phyloP scores from a whole-genome alignment of 2,797 vertebrate species.

The Sardinella longiceps region DNA sequence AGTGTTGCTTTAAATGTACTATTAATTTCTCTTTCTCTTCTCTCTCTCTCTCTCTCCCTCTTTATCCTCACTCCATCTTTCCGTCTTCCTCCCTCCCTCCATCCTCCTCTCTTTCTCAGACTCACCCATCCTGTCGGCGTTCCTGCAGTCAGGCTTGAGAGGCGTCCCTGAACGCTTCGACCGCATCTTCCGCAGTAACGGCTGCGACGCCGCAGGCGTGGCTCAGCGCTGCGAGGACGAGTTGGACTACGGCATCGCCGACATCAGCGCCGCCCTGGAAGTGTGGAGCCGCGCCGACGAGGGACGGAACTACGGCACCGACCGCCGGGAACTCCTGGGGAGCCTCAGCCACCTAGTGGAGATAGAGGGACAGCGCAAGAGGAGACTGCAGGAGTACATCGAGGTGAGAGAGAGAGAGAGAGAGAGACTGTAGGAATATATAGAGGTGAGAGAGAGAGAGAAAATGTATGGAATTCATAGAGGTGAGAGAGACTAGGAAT shows the following conservation, averaged over 20 bases:
- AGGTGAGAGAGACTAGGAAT: too few relatives aligned
- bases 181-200: slow-evolving; percentile 56
- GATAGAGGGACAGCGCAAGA: slow-evolving; percentile 60
- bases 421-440: neutral
- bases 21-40: neutral
- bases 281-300: slow-evolving; percentile 72
- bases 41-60: neutral
- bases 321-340: slow-evolving; percentile 66
- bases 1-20: too few relatives aligned
- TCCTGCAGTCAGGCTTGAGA: slow-evolving; percentile 37
- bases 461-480: too few relatives aligned
- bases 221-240: slow-evolving; percentile 51
- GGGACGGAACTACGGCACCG: slow-evolving; percentile 76
- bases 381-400: slow-evolving; percentile 80
- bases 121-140: slow-evolving; percentile 47
- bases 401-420: slow-evolving; percentile 68
- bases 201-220: slow-evolving; percentile 34
- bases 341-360: slow-evolving; percentile 68
- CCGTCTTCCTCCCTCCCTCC: neutral
- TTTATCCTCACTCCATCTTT: neutral
- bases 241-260: slow-evolving; percentile 70
- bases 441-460: neutral
- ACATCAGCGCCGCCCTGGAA: slow-evolving; percentile 69
- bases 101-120: slow-evolving; percentile 46
- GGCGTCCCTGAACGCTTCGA: slow-evolving; percentile 60